Percentiles rank a stretch among this genome's conserved stretches.
phyloP scores from a whole-genome alignment of 1,140 invertebrate species.

The Anadara kagoshimensis region DNA sequence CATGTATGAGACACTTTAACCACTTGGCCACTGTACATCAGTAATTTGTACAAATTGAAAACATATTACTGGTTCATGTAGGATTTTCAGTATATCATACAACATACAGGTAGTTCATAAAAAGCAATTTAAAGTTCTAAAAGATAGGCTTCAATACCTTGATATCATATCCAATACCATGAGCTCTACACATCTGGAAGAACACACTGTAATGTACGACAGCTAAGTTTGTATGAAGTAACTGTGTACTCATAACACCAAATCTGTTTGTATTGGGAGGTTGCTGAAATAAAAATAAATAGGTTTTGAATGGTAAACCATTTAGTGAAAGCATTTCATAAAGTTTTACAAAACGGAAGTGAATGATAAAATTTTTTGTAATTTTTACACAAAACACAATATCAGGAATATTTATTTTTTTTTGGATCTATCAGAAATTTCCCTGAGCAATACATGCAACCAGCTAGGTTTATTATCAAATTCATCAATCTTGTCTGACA shows the following conservation, averaged over 20 bases:
- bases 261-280: slow-evolving; percentile 62
- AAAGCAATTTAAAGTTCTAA: background rate
- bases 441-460: background rate
- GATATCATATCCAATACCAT: slow-evolving; percentile 74
- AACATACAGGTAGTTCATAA: background rate
- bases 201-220: slow-evolving; percentile 74
- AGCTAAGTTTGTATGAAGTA: slow-evolving; percentile 72
- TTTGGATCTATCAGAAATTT: no score
- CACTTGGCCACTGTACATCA: no score
- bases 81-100: no score
- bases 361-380: no score
- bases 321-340: background rate
- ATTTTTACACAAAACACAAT: no score
- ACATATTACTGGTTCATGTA: no score
- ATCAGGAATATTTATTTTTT: no score
- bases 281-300: slow-evolving; percentile 41
- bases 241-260: slow-evolving; percentile 70
- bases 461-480: background rate
- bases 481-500: background rate
- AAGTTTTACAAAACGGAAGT: no score
- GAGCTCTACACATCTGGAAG: slow-evolving; percentile 75
- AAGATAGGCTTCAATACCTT: slow-evolving; percentile 61
- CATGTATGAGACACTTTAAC: no score
- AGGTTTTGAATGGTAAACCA: background rate
- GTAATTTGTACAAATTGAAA: no score